phyloP scores from a whole-genome alignment of 2,888 invertebrate species.

The Pristionchus maxplancki region DNA sequence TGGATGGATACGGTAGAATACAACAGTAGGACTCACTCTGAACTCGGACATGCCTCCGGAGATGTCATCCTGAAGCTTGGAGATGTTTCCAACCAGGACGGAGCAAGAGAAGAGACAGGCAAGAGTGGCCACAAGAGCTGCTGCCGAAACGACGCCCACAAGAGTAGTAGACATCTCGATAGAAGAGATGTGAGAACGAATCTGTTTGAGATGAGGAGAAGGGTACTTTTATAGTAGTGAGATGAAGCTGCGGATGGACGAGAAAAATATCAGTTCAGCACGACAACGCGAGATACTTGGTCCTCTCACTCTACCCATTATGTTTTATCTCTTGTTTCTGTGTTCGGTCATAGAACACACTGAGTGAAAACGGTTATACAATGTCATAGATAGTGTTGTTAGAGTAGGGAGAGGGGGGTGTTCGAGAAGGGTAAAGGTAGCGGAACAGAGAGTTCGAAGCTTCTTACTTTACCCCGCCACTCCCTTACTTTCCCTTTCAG shows the following conservation, averaged over 20 bases:
- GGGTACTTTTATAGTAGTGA: neutral
- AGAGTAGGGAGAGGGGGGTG: neutral
- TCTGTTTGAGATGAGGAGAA: neutral
- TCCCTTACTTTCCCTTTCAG: neutral
- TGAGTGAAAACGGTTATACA: too few relatives aligned
- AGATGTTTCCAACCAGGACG: slow-evolving; percentile 60
- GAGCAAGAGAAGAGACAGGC: slow-evolving; percentile 59
- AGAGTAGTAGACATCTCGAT: slow-evolving; percentile 50
- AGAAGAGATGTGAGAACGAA: slow-evolving; percentile 27
- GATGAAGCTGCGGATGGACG: neutral
- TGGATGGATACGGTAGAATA: neutral
- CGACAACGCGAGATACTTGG: too few relatives aligned
- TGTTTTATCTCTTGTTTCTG: too few relatives aligned
- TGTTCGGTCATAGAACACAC: too few relatives aligned
- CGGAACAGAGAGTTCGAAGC: neutral
- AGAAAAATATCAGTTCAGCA: neutral
- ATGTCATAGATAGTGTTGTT: neutral
- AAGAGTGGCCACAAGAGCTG: slow-evolving; percentile 59
- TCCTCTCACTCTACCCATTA: too few relatives aligned
- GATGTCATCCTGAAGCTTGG: slow-evolving; percentile 61
- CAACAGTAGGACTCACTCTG: slow-evolving; percentile 55
- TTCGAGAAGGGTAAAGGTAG: neutral
- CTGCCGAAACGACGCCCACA: slow-evolving; percentile 62
- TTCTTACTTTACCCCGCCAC: neutral
- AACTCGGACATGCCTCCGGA: slow-evolving; percentile 64